Evolutionary conservation across 2,888 invertebrate species (phyloP).

Genomic region (Pristionchus maxplancki): DNA sequence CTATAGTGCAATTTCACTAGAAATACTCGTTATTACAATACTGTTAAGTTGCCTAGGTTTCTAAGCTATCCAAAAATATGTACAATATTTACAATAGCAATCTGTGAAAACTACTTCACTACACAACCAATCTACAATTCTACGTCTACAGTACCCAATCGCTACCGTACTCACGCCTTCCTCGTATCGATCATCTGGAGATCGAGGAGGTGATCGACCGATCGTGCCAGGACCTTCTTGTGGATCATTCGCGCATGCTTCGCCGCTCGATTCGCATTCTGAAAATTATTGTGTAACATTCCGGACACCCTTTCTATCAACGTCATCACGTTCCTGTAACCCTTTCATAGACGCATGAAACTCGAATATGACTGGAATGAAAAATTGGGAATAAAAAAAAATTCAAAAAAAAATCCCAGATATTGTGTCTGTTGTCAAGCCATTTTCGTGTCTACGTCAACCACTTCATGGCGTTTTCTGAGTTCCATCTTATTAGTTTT

Average conservation of each 20-base stretch:
- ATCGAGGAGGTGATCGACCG: constrained; percentile 28
- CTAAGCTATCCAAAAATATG: not conserved
- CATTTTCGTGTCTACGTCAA: too few relatives aligned
- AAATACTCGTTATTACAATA: constrained; percentile 11
- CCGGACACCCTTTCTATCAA: too few relatives aligned
- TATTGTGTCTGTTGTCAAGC: too few relatives aligned
- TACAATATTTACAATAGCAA: not conserved
- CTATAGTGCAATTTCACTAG: not conserved
- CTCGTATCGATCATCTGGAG: constrained; percentile 33
- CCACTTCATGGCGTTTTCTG: too few relatives aligned
- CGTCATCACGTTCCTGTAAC: too few relatives aligned
- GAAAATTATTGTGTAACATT: too few relatives aligned
- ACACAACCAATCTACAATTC: not conserved
- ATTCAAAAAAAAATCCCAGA: too few relatives aligned
- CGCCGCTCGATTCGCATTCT: not conserved
- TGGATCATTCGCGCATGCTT: constrained; percentile 31
- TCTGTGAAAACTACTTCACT: not conserved
- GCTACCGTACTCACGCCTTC: constrained; percentile 7
- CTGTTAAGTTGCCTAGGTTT: not conserved
- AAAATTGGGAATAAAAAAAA: too few relatives aligned
- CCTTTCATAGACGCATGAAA: too few relatives aligned
- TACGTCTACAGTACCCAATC: not conserved
- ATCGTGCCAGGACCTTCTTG: constrained; percentile 13
- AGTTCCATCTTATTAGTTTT: too few relatives aligned
- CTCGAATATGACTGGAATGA: too few relatives aligned